Evolutionary conservation across 2,797 vertebrate genomes (phyloP), one percentile per base, ranked within the genome.

Genomic region (Spinus olivaceus): DNA sequence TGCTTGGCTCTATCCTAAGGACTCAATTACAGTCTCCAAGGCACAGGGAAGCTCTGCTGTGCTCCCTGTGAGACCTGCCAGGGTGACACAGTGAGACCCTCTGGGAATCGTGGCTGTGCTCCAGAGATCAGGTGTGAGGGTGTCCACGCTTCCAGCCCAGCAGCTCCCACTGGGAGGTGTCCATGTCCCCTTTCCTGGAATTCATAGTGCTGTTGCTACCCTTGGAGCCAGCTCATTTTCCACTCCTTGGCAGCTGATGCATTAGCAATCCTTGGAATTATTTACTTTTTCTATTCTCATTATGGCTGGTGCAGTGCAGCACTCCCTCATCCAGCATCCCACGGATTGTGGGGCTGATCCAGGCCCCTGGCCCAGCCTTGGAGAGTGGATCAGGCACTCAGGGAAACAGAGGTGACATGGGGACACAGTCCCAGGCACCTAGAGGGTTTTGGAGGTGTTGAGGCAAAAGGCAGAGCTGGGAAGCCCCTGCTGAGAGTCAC

Each of bases 1-100:
- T 67, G 60, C 86, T 92, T 90, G 96, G 96, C 94, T 97, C 95
- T 94, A 86, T 95, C 95, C 95, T 84, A 47, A 90, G 83, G 95
- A 96, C 89, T 97, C 81, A 66, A 20, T 95, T 92, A 67, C 22
- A 25, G 73, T 88, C 87, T 86, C 42, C 1, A 66, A 92, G 91
- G 94, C 76, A 41, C 67, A 5, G 81, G 94, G 79, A 76, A 76
- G 49, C 51, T 14, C 81, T 33, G 4, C 23, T 47, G 80, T 70
- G 7, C 2, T 35, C 83, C 89, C 74, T 91, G 88, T 94, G 92
- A 90, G 83, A 88, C n/a, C 47, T 49, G 64, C 44, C 80, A 5
- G 39, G 9, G 83, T 65, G 65, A 10, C 59, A 37, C 54, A 16
- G 88, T 94, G 92, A 90, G 41, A 41, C 4, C 56, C 60, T 28